Conservation (phyloP, 2,113 vertebrate species). For the Nibea coibor region DNA sequence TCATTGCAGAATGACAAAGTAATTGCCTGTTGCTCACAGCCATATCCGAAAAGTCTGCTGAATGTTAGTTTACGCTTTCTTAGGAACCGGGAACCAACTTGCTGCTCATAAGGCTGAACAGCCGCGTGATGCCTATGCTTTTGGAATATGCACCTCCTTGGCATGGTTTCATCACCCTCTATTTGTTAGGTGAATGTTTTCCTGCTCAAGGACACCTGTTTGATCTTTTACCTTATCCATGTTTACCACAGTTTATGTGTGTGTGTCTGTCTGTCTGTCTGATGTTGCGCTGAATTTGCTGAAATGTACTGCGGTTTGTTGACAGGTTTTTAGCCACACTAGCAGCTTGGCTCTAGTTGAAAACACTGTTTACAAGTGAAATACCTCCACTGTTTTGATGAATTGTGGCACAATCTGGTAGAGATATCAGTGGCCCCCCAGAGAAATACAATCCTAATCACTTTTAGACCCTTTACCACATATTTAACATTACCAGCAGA, state of each 20-base stretch:
- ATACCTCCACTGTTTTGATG: not conserved
- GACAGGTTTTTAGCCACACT: constrained; percentile 18
- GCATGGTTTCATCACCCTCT: constrained; percentile 12
- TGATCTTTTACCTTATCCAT: constrained; percentile 29
- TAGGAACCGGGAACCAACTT: constrained; percentile 9
- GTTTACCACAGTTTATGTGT: constrained; percentile 37
- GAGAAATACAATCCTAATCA: not conserved
- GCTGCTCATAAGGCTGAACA: constrained; percentile 22
- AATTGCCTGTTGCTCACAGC: constrained; percentile 28
- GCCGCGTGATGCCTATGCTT: constrained; percentile 49
- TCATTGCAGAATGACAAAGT: constrained; percentile 1
- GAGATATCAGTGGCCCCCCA: not conserved
- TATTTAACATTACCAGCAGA: not conserved
- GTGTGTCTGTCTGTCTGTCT: not conserved
- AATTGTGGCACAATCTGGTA: not conserved
- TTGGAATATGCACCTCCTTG: constrained; percentile 37
- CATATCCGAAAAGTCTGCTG: constrained; percentile 29
- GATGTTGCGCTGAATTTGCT: constrained; percentile 36
- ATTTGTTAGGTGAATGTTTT: constrained; percentile 35
- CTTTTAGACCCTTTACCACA: not conserved
- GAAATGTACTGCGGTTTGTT: constrained; percentile 10
- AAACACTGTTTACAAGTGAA: not conserved
- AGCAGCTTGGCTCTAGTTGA: not conserved
- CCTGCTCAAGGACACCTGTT: constrained; percentile 21
- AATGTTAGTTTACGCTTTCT: constrained; percentile 4